phyloP scores from a whole-genome alignment of 2,888 invertebrate species.

The Pachliopta kotzebuea region DNA sequence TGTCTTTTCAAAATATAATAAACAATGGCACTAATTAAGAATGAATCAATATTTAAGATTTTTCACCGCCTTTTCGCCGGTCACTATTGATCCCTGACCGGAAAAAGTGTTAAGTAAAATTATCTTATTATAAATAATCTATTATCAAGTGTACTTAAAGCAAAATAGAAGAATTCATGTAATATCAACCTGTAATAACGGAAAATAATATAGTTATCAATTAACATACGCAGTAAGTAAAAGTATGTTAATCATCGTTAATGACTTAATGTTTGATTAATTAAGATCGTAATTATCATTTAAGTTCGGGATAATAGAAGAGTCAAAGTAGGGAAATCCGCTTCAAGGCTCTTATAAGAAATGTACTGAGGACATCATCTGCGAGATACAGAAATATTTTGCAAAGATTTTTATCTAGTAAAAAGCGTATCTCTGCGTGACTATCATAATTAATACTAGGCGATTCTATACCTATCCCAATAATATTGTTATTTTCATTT shows the following conservation, averaged over 20 bases:
- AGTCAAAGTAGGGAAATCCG: neutral
- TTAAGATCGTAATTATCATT: neutral
- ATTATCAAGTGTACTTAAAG: neutral
- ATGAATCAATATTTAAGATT: neutral
- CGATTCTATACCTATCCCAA: too few relatives aligned
- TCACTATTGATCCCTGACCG: neutral
- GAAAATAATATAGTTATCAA: neutral
- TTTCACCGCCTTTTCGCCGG: neutral
- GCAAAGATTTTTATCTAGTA: neutral
- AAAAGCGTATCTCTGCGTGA: too few relatives aligned
- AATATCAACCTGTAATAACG: neutral
- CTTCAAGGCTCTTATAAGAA: too few relatives aligned
- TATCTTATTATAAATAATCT: neutral
- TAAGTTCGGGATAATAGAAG: neutral
- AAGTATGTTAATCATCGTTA: neutral
- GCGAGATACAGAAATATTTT: neutral
- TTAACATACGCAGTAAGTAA: neutral
- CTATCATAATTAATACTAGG: too few relatives aligned
- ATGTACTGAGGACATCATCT: too few relatives aligned
- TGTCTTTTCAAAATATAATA: too few relatives aligned
- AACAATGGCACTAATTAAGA: too few relatives aligned
- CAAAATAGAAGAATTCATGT: neutral
- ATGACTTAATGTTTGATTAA: neutral
- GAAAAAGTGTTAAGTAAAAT: neutral
- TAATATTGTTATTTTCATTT: too few relatives aligned